phyloP scores from a whole-genome alignment of 2,113 vertebrate species.

The Dinomys branickii region DNA sequence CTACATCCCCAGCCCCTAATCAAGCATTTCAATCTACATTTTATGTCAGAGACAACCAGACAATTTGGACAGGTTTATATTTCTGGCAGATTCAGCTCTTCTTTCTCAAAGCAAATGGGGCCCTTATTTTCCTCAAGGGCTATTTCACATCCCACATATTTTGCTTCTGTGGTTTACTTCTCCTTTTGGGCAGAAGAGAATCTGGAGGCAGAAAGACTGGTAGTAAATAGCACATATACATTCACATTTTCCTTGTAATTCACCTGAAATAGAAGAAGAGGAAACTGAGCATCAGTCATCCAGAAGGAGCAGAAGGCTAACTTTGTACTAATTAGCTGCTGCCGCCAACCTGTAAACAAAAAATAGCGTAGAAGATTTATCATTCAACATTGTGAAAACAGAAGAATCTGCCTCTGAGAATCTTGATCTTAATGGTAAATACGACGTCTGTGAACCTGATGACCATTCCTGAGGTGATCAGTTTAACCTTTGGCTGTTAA shows the following conservation, averaged over 20 bases:
- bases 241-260: background rate
- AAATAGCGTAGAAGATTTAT: background rate
- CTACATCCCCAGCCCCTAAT: too few species aligned
- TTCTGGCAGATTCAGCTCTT: background rate
- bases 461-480: background rate
- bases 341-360: background rate
- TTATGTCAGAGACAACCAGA: background rate
- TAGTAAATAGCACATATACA: background rate
- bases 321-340: background rate
- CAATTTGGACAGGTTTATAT: background rate
- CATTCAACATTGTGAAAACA: background rate
- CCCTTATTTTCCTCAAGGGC: constrained; percentile 34
- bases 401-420: background rate
- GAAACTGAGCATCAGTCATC: background rate
- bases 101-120: constrained; percentile 21
- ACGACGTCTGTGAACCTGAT: background rate
- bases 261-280: background rate
- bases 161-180: background rate
- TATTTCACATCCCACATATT: background rate
- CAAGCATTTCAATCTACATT: background rate
- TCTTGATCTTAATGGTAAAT: background rate
- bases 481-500: background rate
- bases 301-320: background rate
- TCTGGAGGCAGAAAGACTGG: background rate
- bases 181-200: background rate